These are phyloP conservation scores for Exocentrus adspersus DNA, from an alignment of 2,888 invertebrate genomes.

Conservation along the genomic window DNA sequence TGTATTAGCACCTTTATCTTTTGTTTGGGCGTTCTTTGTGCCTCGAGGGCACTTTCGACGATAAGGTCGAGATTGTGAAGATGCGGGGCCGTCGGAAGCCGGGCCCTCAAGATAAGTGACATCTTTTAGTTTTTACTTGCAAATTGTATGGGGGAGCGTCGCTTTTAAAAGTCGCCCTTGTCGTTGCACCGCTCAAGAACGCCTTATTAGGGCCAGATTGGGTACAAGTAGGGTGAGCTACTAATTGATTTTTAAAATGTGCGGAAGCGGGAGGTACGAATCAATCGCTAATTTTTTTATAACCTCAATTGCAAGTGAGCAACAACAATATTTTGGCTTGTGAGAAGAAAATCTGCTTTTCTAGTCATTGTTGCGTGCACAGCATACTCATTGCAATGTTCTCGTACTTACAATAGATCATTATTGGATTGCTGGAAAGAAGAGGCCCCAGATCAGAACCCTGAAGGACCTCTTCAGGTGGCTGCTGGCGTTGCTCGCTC, in stretches of 20 bases:
- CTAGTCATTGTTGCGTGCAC: too few relatives aligned
- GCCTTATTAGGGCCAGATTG: constrained; percentile 23
- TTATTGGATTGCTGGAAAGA: too few relatives aligned
- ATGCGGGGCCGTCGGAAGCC: constrained; percentile 34
- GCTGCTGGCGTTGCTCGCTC: too few relatives aligned
- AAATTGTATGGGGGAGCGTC: constrained; percentile 37
- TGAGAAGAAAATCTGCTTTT: too few relatives aligned
- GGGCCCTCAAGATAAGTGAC: constrained; percentile 42
- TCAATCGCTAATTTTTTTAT: too few relatives aligned
- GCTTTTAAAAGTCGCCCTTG: constrained; percentile 35
- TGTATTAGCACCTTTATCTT: constrained; percentile 50
- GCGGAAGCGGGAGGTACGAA: background rate
- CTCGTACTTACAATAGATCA: too few relatives aligned
- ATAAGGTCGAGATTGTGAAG: constrained; percentile 41
- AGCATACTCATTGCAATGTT: too few relatives aligned
- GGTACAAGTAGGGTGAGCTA: background rate
- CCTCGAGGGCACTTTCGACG: constrained; percentile 34
- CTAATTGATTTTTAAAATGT: constrained; percentile 17
- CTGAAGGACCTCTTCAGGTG: too few relatives aligned
- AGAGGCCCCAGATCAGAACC: too few relatives aligned
- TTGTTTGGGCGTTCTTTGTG: constrained; percentile 49
- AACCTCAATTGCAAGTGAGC: too few relatives aligned
- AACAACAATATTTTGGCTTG: too few relatives aligned
- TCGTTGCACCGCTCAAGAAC: constrained; percentile 26
- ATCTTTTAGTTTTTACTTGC: constrained; percentile 41